Evolutionary conservation across 2,113 vertebrate genomes (phyloP), one percentile per base, ranked within the genome.

Genomic region (Sebastes fasciatus): DNA sequence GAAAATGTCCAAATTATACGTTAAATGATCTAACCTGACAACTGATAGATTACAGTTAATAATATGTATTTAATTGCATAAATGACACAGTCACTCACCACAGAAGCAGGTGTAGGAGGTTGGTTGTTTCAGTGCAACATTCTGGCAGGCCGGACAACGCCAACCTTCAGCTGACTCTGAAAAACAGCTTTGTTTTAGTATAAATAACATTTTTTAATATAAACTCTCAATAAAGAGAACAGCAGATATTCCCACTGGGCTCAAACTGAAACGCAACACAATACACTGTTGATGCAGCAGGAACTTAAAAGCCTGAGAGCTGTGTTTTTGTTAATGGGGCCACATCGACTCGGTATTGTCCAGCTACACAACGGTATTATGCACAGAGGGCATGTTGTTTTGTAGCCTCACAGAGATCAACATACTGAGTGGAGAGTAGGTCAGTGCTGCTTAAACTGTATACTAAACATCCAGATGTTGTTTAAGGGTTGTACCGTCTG

Each of bases 61-160:
- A 34, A 78, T 23, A 14, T 42, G 11, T 3, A 10, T 63, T 65
- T 19, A 43, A 51, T 5, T 42, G 26, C 2, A 43, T 8, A 11
- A 55, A 63, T 74, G 3, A 76, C 67, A 23, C 4, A 1, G 6
- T n/a, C 8, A 66, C 97, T 95, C 92, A 99, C 98, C 97, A 95
- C 98, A 99, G 92, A 99, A 99, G 94, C 98, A 99, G 86, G 93
- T 95, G 69, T 99, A 99, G 86, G 87, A 93, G 77, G 94, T 95
- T 6, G 98, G 98, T 75, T 96, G 94, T 85, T 97, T 96, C 0
- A 89, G 90, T 26, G 96, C 94, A 77, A 97, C 98, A 80, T 99
- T 98, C 94, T 99, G 98, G 93, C 98, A 99, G 69, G 98, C 97
- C 49, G 98, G 98, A 92, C 98, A 99, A 63, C 98, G 96, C 98